Conservation (phyloP, 2,113 vertebrate genomes). For the Pionites leucogaster region DNA sequence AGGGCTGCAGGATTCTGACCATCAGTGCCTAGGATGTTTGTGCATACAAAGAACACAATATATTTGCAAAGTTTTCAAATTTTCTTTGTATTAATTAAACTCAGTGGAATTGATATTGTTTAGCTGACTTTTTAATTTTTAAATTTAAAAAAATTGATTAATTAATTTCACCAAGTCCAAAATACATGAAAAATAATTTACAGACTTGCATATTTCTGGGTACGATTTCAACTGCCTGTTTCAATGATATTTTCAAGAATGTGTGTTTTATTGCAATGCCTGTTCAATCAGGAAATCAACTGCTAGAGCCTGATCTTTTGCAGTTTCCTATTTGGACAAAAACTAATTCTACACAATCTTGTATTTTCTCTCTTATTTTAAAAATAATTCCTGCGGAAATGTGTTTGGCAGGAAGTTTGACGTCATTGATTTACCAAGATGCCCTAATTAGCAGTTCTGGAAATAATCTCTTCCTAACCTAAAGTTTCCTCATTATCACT, state of each 20-base stretch:
- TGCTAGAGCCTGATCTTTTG: neutral
- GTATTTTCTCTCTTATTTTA: neutral
- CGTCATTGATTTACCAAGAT: neutral
- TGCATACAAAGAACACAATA: neutral
- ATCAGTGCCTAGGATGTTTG: neutral
- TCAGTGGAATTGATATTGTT: neutral
- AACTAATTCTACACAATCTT: neutral
- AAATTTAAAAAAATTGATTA: neutral
- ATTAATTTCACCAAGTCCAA: neutral
- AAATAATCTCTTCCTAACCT: neutral
- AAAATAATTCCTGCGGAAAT: neutral
- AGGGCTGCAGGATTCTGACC: neutral
- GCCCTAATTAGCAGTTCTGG: neutral
- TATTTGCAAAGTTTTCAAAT: neutral
- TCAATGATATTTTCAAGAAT: neutral
- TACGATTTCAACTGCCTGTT: neutral
- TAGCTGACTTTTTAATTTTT: neutral
- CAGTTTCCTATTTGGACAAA: neutral
- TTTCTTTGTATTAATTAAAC: neutral
- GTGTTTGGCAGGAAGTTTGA: neutral
- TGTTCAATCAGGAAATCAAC: neutral
- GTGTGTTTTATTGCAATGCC: neutral
- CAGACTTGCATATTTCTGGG: neutral
- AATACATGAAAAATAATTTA: neutral
- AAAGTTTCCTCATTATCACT: neutral